Percentiles rank a stretch among this genome's conserved stretches.
Conservation (phyloP, 1,140 invertebrate genomes). For the Laupala kohalensis region DNA sequence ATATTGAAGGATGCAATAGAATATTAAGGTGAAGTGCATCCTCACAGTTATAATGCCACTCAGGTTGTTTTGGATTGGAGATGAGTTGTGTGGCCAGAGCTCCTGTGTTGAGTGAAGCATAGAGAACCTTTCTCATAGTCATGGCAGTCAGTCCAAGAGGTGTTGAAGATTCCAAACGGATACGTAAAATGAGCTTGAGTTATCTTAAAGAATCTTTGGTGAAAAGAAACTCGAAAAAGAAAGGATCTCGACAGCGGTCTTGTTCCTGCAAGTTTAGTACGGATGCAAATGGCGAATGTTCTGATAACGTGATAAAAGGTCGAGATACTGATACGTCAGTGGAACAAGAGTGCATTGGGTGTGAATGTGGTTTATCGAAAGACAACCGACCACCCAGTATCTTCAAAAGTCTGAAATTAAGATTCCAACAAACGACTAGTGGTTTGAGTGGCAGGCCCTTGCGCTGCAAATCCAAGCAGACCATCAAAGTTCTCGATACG, state of each 20-base stretch:
- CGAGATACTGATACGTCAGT: neutral
- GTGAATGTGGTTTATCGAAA: neutral
- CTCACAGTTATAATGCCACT: neutral
- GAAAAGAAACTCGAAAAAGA: constrained; percentile 8
- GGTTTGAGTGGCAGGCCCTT: neutral
- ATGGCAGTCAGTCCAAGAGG: constrained; percentile 8
- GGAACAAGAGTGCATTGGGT: neutral
- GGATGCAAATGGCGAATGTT: constrained; percentile 9
- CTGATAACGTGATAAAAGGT: neutral
- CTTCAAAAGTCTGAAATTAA: constrained; percentile 11
- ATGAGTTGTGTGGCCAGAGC: too few species aligned
- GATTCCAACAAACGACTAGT: constrained; percentile 8
- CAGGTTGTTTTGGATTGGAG: neutral
- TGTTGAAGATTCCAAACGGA: constrained; percentile 9
- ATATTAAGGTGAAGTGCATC: neutral
- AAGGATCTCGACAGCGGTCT: constrained; percentile 2
- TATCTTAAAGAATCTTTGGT: constrained; percentile 11
- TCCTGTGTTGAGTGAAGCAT: neutral
- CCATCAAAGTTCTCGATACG: constrained; percentile 2
- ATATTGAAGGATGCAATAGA: neutral
- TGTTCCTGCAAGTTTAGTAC: constrained; percentile 9
- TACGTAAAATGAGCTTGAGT: constrained; percentile 9
- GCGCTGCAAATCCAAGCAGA: constrained; percentile 11
- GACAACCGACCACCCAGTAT: constrained; percentile 5
- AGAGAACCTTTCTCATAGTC: neutral